Base-by-base conservation (phyloP, 2,888 invertebrate genomes). In the Creontiades dilutus region DNA sequence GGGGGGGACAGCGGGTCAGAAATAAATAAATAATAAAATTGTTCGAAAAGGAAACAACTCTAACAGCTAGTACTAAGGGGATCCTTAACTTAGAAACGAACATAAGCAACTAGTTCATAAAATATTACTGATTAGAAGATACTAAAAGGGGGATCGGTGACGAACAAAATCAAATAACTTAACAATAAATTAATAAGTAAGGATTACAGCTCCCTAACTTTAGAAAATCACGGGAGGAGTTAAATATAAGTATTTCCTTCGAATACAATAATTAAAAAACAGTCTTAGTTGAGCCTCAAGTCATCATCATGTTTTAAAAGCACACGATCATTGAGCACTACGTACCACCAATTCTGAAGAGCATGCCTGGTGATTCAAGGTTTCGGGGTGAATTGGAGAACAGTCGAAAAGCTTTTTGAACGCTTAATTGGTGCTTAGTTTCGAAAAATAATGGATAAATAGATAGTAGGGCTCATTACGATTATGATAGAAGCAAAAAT, bases 201-300 rank as follows among this genome's bases (percentile, higher is more conserved):
- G 14, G 14, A 76, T 37, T 78, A 78, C 16, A 19, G 37, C 78
- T 16, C 78, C 78, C 78, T 46, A 47, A 78, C 47, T 78, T 78
- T 78, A 46, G 46, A 47, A 78, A 47, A 78, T 46, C 46, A 46
- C 47, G 37, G 46, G 78, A 78, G 78, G 16, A 37, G 78, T 78
- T 46, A 7, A 78, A 78, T 68, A 68, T 19, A 61, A 61, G 61
- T 61, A 61, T 61, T 68, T 68, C 27, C 78, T 27, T 61, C 23
- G 46, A 82, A 84, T 85, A 85, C 47, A 16, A 85, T 75, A 86
- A 48, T 75, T 23, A 75, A 86, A 76, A 68, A 76, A 86, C 86
- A 86, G 86, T 86, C 86, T 86, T 86, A 76, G 28, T 86, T 86
- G 86, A 86, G 86, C 86, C 76, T 75, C 76, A 27, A 85, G 28